Evolutionary conservation across 2,888 invertebrate species (phyloP), one percentile per base, ranked within the genome.

Genomic region (Sarcophaga rosellei): DNA sequence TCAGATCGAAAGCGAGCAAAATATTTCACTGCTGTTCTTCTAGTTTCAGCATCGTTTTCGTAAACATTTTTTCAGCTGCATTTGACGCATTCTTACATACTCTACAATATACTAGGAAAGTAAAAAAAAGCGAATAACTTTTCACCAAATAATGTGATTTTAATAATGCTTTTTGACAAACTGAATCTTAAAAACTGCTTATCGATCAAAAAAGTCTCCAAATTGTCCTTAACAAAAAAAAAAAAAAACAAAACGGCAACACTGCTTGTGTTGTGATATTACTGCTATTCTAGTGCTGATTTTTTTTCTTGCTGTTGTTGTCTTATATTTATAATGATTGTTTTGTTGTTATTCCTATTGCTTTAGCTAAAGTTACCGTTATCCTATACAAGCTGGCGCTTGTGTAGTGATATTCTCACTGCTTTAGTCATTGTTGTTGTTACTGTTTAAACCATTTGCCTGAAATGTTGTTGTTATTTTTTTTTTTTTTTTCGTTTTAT

Each of bases 311-410:
- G 44, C 6, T 68, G 12, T 63, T 70, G 66, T 15, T 66, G 45
- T 66, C 20, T 17, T 35, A 1, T 35, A 35, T 35, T 35, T 35
- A 35, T 35, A 35, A 35, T 10, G 35, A 35, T 35, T 35, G 35
- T 10, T 35, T 35, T 35, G 35, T 65, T 20, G 44, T 8, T 66
- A 17, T 66, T 66, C 23, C 21, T 73, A 35, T 61, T 68, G 47
- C 8, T 45, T 45, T 25, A 25, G 57, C n/a, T 59, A 65, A 70
- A 79, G 72, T 80, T 80, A 81, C 74, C 74, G 73, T 81, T 20
- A 23, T 66, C 57, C 53, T 17, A n/a, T 66, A 72, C 59, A 73
- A 73, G 65, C 72, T 79, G 65, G 35, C 70, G n/a, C 66, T 66
- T 73, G 66, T 77, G 80, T 59, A 80, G 66, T 73, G 65, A 65